These are phyloP conservation scores for Tipula lateralis DNA, from an alignment of 2,888 invertebrate species.

Conservation along the genomic window DNA sequence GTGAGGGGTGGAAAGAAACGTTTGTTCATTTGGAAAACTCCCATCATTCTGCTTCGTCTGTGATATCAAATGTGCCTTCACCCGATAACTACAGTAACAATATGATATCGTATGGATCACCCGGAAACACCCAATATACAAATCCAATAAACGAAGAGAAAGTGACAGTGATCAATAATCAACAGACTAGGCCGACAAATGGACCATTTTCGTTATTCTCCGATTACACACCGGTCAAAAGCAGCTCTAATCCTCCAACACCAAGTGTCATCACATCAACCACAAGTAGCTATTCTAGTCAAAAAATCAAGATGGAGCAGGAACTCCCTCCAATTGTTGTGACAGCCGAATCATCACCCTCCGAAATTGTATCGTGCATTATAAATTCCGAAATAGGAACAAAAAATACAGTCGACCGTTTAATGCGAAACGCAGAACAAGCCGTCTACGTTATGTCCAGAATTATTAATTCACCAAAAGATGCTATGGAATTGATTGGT, in stretches of 20 bases:
- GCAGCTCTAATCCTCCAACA: neutral
- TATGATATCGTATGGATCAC: neutral
- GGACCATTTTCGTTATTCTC: neutral
- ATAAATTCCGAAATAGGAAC: slow-evolving; percentile 46
- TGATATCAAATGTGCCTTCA: slow-evolving; percentile 7
- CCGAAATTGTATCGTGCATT: slow-evolving; percentile 46
- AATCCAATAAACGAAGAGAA: neutral
- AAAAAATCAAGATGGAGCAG: neutral
- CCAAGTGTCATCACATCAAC: neutral
- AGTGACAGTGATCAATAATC: neutral
- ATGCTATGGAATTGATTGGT: slow-evolving; percentile 46
- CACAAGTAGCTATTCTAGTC: neutral
- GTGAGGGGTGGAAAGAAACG: neutral
- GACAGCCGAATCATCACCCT: slow-evolving; percentile 31
- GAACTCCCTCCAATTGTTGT: neutral
- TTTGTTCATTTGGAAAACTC: neutral
- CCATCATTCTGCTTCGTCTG: neutral
- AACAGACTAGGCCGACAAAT: neutral
- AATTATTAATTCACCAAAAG: slow-evolving; percentile 46
- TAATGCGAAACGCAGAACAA: slow-evolving; percentile 47
- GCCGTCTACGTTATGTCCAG: slow-evolving; percentile 45
- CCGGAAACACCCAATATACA: neutral
- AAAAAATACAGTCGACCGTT: slow-evolving; percentile 45
- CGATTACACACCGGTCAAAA: neutral
- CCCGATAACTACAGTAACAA: neutral